Conservation (phyloP, 2,888 invertebrate genomes). For the Xestia c-nigrum region DNA sequence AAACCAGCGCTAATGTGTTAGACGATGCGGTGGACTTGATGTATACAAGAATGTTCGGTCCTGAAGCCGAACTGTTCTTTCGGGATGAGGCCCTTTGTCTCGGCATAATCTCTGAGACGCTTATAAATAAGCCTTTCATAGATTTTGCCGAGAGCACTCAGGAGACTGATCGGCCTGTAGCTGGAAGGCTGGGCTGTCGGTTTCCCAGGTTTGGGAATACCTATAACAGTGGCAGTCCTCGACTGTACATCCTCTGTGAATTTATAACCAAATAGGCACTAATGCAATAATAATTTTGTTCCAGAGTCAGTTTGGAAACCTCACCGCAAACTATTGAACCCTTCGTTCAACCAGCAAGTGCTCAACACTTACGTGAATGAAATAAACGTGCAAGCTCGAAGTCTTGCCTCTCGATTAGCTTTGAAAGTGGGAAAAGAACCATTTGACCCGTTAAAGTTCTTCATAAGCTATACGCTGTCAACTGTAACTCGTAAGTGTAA, state of each 20-base stretch:
- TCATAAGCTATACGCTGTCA: conserved; percentile 31
- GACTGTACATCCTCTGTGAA: background rate
- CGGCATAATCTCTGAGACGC: too few species aligned
- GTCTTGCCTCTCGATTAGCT: background rate
- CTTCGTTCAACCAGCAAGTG: conserved; percentile 69
- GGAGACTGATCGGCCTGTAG: too few species aligned
- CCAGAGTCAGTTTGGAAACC: background rate
- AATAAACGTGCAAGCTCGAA: background rate
- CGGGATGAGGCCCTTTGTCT: too few species aligned
- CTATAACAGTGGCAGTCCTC: too few species aligned
- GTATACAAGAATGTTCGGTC: too few species aligned
- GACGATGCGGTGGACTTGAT: too few species aligned
- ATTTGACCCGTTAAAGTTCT: background rate
- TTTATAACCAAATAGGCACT: background rate
- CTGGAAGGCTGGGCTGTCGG: too few species aligned
- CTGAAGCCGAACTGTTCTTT: too few species aligned
- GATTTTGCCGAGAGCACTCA: too few species aligned
- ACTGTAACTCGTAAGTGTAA: conserved; percentile 69
- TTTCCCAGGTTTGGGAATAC: too few species aligned
- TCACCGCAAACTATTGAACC: conserved; percentile 72
- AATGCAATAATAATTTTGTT: background rate
- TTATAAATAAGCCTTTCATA: too few species aligned
- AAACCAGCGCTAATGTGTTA: too few species aligned
- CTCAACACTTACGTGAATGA: conserved; percentile 43
- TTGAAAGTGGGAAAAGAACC: background rate